Evolutionary conservation across 2,888 invertebrate genomes (phyloP).

Genomic region (Rhopalosiphum nymphaeae): DNA sequence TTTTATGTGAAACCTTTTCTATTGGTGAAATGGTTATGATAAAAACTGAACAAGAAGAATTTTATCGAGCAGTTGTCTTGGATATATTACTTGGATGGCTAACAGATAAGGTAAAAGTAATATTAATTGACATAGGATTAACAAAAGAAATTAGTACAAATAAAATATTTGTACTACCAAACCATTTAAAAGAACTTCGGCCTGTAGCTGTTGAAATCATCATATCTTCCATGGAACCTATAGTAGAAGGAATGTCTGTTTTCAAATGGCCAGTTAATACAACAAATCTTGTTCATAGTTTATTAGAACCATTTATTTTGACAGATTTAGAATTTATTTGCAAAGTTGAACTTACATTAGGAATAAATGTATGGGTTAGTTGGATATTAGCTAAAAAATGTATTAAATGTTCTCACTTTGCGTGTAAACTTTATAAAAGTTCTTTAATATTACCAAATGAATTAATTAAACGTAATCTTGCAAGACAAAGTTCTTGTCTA

Average conservation of each 20-base stretch:
- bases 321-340: constrained; percentile 40
- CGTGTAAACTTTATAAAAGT: constrained; percentile 40
- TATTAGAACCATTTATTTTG: constrained; percentile 51
- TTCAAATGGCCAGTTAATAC: constrained; percentile 31
- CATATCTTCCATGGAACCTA: constrained; percentile 53
- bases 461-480: constrained; percentile 54
- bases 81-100: constrained; percentile 32
- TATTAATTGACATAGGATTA: constrained; percentile 39
- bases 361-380: constrained; percentile 49
- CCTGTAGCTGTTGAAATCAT: constrained; percentile 53
- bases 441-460: constrained; percentile 35
- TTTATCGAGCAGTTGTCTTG: constrained; percentile 46
- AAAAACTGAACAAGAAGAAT: constrained; percentile 14
- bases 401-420: constrained; percentile 48
- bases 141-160: not conserved
- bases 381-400: constrained; percentile 48
- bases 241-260: not conserved
- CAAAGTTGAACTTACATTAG: constrained; percentile 55
- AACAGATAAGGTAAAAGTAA: constrained; percentile 26
- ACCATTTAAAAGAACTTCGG: constrained; percentile 29
- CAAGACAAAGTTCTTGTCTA: not conserved
- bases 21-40: constrained; percentile 58
- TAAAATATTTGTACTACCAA: constrained; percentile 53
- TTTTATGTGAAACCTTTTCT: constrained; percentile 9
- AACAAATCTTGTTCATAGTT: constrained; percentile 23